Base-by-base conservation (phyloP, 2,113 vertebrate species). In the Dermatemys mawii region DNA sequence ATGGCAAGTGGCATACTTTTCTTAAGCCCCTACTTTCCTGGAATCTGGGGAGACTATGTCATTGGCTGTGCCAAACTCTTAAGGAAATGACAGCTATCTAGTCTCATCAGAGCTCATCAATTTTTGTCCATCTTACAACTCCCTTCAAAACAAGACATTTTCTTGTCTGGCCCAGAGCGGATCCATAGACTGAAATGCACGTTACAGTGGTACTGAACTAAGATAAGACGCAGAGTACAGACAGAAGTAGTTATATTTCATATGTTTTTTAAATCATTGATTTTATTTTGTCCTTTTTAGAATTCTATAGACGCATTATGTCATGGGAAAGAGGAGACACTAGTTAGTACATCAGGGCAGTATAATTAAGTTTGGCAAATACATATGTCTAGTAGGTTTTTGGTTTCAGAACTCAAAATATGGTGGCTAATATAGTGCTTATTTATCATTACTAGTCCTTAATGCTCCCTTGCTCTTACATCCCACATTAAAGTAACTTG, bases 401-500 rank as follows among this genome's bases (percentile, higher is more conserved):
- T 73, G 85, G 90, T 38, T 93, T 92, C 89, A 53, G 81, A 81
- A 91, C 79, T 9, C 82, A 80, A 80, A 89, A 78, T 89, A 81
- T 93, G 78, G 78, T 94, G 63, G 80, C 48, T 87, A 95, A 91
- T 2, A 0, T 9, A 63, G 92, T 78, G 80, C 78, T 90, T 96
- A 93, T 93, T 95, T 93, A 97, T 96, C 86, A 60, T 73, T 1
- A 0, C 63, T 94, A 83, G 70, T 55, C 80, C 73, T 83, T 90
- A 93, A 95, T 85, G 86, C 38, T 89, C 78, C 87, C 22, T 92
- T 89, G 87, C 19, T 26, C 80, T 93, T 87, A 79, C 13, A 93
- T 92, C 27, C 92, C 86, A 89, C 84, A 89, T 90, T 60, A 96
- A 93, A 94, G 84, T 83, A 83, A 87, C 81, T 90, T 90, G 75